A percentile compares a stretch with the other conserved stretches of the same genome.
Conservation (phyloP, 2,113 vertebrate genomes). For the Lanius ludovicianus region DNA sequence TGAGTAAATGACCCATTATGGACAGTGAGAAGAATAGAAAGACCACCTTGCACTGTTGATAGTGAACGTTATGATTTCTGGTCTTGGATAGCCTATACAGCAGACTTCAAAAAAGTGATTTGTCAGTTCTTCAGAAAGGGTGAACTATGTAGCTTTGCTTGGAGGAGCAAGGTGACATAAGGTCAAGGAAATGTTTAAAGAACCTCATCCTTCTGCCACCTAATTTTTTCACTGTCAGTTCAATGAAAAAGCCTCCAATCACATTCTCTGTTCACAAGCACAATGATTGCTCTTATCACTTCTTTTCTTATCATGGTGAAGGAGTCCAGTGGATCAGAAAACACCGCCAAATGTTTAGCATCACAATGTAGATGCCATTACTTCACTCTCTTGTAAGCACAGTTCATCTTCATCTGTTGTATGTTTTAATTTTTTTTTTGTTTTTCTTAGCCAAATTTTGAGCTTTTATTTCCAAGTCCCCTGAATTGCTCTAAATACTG, state of each 20-base stretch:
- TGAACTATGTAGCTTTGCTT: neutral
- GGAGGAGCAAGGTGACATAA: neutral
- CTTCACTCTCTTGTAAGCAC: neutral
- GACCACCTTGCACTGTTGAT: neutral
- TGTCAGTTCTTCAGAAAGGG: neutral
- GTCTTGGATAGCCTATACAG: neutral
- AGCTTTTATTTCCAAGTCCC: neutral
- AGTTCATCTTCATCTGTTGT: neutral
- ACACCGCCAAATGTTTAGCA: conserved; percentile 18
- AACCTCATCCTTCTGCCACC: neutral
- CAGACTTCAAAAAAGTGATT: neutral
- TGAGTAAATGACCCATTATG: neutral
- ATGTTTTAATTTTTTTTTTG: neutral
- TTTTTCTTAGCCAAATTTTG: neutral
- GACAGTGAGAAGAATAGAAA: neutral
- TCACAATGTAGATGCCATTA: neutral
- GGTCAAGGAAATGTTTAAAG: neutral
- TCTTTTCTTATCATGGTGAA: neutral
- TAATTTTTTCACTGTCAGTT: neutral
- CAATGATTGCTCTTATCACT: neutral
- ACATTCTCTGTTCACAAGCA: neutral
- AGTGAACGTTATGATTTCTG: neutral
- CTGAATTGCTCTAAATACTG: neutral
- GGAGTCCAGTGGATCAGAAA: neutral
- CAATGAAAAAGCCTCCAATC: neutral